These are phyloP conservation scores for Pteria penguin DNA, from an alignment of 2,888 invertebrate species.

Conservation along the genomic window DNA sequence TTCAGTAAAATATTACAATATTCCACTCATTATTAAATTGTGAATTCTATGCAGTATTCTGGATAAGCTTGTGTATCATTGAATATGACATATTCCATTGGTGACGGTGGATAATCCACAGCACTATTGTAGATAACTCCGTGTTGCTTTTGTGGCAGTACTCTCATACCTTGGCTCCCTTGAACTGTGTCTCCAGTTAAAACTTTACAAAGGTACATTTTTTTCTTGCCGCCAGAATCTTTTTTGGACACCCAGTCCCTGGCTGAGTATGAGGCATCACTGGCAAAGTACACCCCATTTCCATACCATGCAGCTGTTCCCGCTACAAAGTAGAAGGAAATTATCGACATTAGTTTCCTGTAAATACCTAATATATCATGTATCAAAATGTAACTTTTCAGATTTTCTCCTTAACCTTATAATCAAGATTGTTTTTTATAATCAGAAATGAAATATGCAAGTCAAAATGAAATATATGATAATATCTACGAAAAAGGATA, in stretches of 20 bases:
- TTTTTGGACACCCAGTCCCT: constrained; percentile 50
- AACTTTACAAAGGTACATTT: constrained; percentile 58
- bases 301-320: constrained; percentile 49
- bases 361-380: too few relatives aligned
- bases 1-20: too few relatives aligned
- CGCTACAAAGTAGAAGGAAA: neutral
- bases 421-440: too few relatives aligned
- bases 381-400: too few relatives aligned
- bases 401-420: too few relatives aligned
- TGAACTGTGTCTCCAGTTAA: constrained; percentile 55
- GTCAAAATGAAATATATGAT: too few relatives aligned
- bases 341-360: too few relatives aligned
- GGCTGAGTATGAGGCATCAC: constrained; percentile 63
- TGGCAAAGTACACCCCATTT: constrained; percentile 70
- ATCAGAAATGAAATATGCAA: too few relatives aligned
- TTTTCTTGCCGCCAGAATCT: constrained; percentile 35
- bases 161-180: constrained; percentile 53
- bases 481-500: too few relatives aligned
- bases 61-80: constrained; percentile 73
- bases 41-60: constrained; percentile 47
- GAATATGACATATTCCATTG: constrained; percentile 71
- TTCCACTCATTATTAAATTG: too few relatives aligned
- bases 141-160: constrained; percentile 48
- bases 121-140: constrained; percentile 61
- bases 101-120: constrained; percentile 55